Evolutionary conservation across 2,113 vertebrate genomes (phyloP).

Genomic region (Clarias gariepinus): DNA sequence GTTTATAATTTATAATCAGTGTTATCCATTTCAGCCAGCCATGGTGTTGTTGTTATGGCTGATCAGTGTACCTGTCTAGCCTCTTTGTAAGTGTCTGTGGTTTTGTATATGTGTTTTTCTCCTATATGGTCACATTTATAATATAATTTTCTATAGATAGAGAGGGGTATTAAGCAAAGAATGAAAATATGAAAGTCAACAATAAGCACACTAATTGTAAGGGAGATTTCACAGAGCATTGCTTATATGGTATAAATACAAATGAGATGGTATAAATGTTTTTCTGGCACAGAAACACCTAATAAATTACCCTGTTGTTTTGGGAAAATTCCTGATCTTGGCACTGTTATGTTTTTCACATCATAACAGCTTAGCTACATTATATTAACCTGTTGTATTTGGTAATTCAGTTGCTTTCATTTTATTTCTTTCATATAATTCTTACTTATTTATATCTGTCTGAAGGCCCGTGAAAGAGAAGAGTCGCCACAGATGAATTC

Average conservation of each 20-base stretch:
- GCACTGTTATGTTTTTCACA: neutral
- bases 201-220: neutral
- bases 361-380: neutral
- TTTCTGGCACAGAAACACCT: neutral
- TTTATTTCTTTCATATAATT: constrained; percentile 4
- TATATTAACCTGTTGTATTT: neutral
- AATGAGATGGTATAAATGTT: neutral
- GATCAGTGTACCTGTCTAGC: neutral
- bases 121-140: neutral
- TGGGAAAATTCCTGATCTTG: neutral
- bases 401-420: neutral
- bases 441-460: constrained; percentile 9
- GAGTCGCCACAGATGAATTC: constrained; percentile 82
- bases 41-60: too few relatives aligned
- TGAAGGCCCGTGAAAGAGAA: constrained; percentile 84
- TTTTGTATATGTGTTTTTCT: neutral
- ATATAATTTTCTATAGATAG: neutral
- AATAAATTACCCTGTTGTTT: neutral
- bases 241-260: neutral
- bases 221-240: neutral
- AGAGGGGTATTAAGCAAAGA: neutral
- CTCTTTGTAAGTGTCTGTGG: neutral
- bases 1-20: too few relatives aligned
- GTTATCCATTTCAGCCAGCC: too few relatives aligned
- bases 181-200: neutral